Evolutionary conservation across 1,140 invertebrate species (phyloP), one percentile per base, ranked within the genome.

Genomic region (Battus philenor): DNA sequence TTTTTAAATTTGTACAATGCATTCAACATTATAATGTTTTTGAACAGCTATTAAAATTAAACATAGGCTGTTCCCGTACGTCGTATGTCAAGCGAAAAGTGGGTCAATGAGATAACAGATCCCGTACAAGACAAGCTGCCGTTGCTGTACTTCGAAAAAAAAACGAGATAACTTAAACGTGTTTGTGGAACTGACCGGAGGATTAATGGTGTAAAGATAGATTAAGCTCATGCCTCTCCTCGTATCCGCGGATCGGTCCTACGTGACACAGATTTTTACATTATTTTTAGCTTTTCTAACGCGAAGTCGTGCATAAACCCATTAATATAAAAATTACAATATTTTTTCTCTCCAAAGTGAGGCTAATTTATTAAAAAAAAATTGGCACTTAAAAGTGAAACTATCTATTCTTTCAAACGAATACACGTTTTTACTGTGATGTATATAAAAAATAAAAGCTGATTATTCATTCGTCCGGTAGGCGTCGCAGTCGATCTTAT

Each of bases 21-120:
- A n/a, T n/a, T n/a, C n/a, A n/a, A n/a, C n/a, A n/a, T n/a, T n/a
- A n/a, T n/a, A n/a, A n/a, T n/a, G n/a, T n/a, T n/a, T n/a, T n/a
- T 13, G 38, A 27, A 8, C 16, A 27, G 38, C 38, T 12, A 41
- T 41, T 11, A 29, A 41, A 16, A 41, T 27, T 27, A 26, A 27
- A 41, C 38, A 27, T 27, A 24, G 38, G 38, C 24, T 27, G 38
- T 27, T 41, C 38, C 38, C 38, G 38, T 41, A 27, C 24, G 24
- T 29, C 38, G 38, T 27, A 41, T 41, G 38, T 41, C 24, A 41
- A n/a, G 38, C 38, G 38, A 4, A 41, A 41, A 29, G 38, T 41
- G 24, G 38, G 38, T 16, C 38, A 27, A 41, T 9, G 24, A 41
- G 22, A 27, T 41, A 27, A 27, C 38, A 41, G 12, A 41, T 41